Base-by-base conservation (phyloP, 2,888 invertebrate genomes). In the Cheilosia soror region DNA sequence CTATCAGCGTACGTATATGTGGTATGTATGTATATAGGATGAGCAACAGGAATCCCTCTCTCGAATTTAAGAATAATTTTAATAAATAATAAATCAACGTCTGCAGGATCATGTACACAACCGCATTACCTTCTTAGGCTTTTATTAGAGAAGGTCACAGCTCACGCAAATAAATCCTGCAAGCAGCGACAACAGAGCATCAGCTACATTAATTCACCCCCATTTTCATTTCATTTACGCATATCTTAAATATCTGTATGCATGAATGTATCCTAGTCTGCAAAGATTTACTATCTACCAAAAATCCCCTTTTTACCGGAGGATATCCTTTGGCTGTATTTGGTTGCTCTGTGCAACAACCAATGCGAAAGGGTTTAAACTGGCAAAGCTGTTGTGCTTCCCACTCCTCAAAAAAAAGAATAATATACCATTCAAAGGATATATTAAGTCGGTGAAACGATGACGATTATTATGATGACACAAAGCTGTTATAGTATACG, bases 361-460 rank as follows among this genome's bases (percentile, higher is more conserved):
- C 51, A 62, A 84, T 47, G 7, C 66, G 55, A 81, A 85, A 81
- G 85, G 85, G 81, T 81, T 80, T 62, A 85, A 72, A 49, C 62
- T 68, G 51, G 62, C 53, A 80, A 62, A 51, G 71, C 68, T 57
- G 0, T 20, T 11, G 4, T 11, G 27, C 51, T 15, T 44, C 29
- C 4, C 5, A 57, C 47, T 40, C 57, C 58, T 6, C 7, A 33
- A 29, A 40, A 51, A 62, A 29, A 58, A 44, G 27, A 25, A 42
- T 71, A 60, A 37, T 40, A 53, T 57, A 63, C 76, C 62, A 76
- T 71, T 53, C 76, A 80, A 81, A 81, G 76, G 76, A 85, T 58
- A 81, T 58, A 81, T 85, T 81, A 85, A 81, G 72, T 60, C 77
- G 71, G 60, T 75, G 49, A 85, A 71, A 80, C 75, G 71, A 63